A percentile compares a stretch with the other conserved stretches of the same genome.
Conservation (phyloP, 2,888 invertebrate genomes). For the Nomada goodeniana region DNA sequence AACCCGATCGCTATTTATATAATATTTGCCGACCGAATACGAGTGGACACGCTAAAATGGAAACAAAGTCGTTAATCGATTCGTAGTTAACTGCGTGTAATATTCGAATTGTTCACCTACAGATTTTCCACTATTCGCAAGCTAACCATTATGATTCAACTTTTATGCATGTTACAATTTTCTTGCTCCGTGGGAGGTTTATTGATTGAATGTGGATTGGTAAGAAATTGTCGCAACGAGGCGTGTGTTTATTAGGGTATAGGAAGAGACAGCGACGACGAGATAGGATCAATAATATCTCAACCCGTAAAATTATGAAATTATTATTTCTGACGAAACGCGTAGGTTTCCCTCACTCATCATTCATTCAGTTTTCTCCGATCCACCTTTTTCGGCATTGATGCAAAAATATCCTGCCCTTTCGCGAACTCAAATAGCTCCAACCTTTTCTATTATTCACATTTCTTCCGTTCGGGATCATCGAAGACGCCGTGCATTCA, state of each 20-base stretch:
- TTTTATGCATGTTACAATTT: neutral
- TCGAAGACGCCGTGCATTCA: neutral
- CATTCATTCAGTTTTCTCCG: no score
- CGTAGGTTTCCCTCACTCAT: no score
- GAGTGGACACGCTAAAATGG: no score
- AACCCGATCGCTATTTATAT: no score
- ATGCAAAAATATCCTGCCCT: neutral
- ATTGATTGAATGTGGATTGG: conserved; percentile 20
- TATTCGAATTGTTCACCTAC: neutral
- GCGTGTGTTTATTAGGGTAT: conserved; percentile 43
- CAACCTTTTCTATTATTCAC: no score
- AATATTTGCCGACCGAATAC: no score
- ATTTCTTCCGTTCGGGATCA: neutral
- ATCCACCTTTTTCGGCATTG: no score
- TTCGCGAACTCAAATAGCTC: neutral
- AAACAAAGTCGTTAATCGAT: no score
- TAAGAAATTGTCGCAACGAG: conserved; percentile 21
- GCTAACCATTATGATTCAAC: neutral
- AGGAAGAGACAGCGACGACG: conserved; percentile 30
- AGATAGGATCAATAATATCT: neutral
- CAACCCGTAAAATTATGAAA: no score
- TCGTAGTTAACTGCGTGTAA: neutral
- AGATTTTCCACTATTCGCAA: no score
- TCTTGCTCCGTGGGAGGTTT: conserved; percentile 2
- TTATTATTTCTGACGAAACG: no score